Percentiles rank a stretch among this genome's conserved stretches.
These are phyloP conservation scores for Todiramphus chloris DNA, from an alignment of 2,113 vertebrate species.

Conservation along the genomic window DNA sequence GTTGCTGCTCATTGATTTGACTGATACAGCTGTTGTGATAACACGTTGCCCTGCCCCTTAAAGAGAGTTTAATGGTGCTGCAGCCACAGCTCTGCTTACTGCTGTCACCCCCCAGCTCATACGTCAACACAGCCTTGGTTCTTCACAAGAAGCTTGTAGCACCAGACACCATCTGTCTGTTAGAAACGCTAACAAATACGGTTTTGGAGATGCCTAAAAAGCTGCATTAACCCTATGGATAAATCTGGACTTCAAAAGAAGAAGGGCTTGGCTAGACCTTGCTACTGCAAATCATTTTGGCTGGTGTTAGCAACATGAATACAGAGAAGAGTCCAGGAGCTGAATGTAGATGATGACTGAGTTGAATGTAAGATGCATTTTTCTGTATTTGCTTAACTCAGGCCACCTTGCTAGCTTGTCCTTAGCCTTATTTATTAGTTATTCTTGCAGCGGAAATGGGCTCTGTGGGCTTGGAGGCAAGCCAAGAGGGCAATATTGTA, in stretches of 20 bases:
- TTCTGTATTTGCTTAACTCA: not conserved
- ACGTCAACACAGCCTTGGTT: not conserved
- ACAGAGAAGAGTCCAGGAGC: not conserved
- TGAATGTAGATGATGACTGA: not conserved
- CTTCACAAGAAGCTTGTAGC: not conserved
- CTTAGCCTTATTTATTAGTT: conserved; percentile 36
- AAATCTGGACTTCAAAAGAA: not conserved
- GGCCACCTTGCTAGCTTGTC: not conserved
- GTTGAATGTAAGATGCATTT: not conserved
- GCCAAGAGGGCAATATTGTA: not conserved
- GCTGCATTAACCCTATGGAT: not conserved
- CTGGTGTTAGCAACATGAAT: not conserved
- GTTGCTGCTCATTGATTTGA: not conserved
- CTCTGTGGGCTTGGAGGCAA: not conserved
- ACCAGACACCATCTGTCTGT: not conserved
- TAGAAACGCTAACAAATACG: not conserved
- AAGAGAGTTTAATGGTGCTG: not conserved
- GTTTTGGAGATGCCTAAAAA: not conserved
- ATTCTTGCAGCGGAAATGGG: not conserved
- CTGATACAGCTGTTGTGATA: not conserved
- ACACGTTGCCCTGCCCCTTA: not conserved
- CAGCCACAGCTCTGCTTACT: not conserved
- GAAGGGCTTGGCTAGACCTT: not conserved
- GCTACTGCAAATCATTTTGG: not conserved
- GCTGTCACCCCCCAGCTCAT: not conserved